Base-by-base conservation (phyloP, 2,888 invertebrate genomes). In the Meta bourneti region DNA sequence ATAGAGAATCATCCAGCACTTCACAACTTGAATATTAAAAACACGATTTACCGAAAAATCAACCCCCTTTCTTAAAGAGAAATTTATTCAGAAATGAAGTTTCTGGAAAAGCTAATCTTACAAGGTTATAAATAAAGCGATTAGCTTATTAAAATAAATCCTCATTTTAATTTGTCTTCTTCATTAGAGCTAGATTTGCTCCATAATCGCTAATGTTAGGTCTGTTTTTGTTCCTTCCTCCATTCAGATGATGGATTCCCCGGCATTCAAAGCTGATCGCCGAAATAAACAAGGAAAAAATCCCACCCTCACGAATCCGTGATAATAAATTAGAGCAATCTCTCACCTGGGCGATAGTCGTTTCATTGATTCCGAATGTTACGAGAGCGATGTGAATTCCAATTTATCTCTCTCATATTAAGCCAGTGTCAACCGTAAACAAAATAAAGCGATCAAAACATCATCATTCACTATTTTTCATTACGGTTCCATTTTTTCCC, bases 381-480 rank as follows among this genome's bases (percentile, higher is more conserved):
- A 48, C 61, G 80, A 34, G 48, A 85, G 70, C 34, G 69, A 70
- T 54, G 71, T 54, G 19, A 61, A 74, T 75, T 70, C 52, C 69
- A 75, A 82, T 86, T 91, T 82, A 90, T 90, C 87, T 82, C 75
- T 74, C 78, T 52, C 81, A 82, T 91, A 91, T 87, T 91, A 91
- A 77, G 82, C 72, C 69, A 77, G 69, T 91, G 91, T 91, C 91
- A 82, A 82, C 61, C 51, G 81, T 90, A 90, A 90, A 90, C 82
- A 91, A 91, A 91, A 91, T 91, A 87, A 91, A 91, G 86, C 87
- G 91, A 82, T 91, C 81, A 91, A 86, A 91, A 87, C 87, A 82
- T 72, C 91, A 91, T 91, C 82, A 82, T 54, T 91, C 81, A 87
- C 91, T 51, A 91, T 91, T 91, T 90, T 91, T 86, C 91, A 91